A percentile compares a stretch with the other conserved stretches of the same genome.
These are phyloP conservation scores for Pollenia amentaria DNA, from an alignment of 2,888 invertebrate genomes.

Conservation along the genomic window DNA sequence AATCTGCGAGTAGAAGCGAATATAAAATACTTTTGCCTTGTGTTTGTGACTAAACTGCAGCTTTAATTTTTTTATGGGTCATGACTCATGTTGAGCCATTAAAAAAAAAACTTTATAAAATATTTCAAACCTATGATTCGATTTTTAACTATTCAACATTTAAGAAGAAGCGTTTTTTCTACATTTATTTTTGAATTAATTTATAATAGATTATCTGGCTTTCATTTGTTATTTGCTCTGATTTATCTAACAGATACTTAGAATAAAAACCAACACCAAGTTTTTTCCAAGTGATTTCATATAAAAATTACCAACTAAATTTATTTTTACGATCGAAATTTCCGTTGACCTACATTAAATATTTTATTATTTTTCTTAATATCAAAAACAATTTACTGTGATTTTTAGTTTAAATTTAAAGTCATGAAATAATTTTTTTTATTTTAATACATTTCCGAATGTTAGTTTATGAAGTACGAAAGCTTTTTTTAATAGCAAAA, in stretches of 20 bases:
- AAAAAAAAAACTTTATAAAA: neutral
- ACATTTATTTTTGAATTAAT: neutral
- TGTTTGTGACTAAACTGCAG: neutral
- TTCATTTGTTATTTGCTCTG: neutral
- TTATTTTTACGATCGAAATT: conserved; percentile 43
- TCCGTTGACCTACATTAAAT: conserved; percentile 51
- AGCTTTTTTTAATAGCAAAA: no score
- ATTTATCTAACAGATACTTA: neutral
- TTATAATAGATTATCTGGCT: neutral
- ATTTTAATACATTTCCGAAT: no score
- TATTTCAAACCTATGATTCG: conserved; percentile 5
- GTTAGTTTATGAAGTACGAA: no score
- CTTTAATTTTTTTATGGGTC: no score
- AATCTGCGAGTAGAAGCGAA: conserved; percentile 11
- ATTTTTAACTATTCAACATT: conserved; percentile 5
- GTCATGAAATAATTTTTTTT: no score
- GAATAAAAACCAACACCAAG: neutral
- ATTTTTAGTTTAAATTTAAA: no score
- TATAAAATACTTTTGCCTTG: conserved; percentile 5
- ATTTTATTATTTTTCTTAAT: neutral
- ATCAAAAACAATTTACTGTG: neutral
- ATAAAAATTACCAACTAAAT: neutral
- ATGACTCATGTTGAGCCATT: conserved; percentile 22
- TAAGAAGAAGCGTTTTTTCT: conserved; percentile 12
- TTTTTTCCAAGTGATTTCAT: neutral